Conservation (phyloP, 2,888 invertebrate genomes). For the Diloba caeruleocephala region DNA sequence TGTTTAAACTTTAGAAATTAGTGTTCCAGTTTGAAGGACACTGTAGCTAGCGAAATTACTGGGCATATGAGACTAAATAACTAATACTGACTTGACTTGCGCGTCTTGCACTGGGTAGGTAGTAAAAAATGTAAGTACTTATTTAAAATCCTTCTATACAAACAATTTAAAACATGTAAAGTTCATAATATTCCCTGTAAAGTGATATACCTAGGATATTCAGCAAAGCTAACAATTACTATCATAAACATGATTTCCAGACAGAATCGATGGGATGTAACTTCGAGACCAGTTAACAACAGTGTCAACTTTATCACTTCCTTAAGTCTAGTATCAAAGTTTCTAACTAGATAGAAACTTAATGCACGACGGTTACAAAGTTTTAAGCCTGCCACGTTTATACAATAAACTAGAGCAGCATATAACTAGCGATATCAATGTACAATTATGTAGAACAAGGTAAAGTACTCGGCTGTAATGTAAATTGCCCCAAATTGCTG, state of each 20-base stretch:
- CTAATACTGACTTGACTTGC: no score
- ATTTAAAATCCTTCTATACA: no score
- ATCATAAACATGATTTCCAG: conserved; percentile 27
- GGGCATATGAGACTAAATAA: no score
- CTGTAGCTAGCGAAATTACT: no score
- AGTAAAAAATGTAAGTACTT: no score
- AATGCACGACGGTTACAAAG: conserved; percentile 32
- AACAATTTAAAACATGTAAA: no score
- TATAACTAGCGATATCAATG: not conserved
- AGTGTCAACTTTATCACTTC: conserved; percentile 41
- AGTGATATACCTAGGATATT: conserved; percentile 1
- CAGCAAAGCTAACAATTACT: conserved; percentile 2
- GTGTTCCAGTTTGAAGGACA: no score
- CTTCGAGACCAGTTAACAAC: conserved; percentile 37
- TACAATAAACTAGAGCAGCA: conserved; percentile 24
- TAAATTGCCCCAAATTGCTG: conserved; percentile 30
- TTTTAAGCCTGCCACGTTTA: conserved; percentile 19
- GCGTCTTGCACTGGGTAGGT: no score
- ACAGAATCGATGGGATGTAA: conserved; percentile 25
- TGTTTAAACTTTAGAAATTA: no score
- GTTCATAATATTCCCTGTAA: conserved; percentile 1
- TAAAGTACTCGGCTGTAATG: conserved; percentile 12
- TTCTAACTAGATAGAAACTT: conserved; percentile 35
- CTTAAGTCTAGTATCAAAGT: conserved; percentile 38
- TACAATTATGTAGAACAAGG: conserved; percentile 5